These are phyloP conservation scores for Carassius auratus DNA, from an alignment of 2,113 vertebrate genomes.

Conservation along the genomic window DNA sequence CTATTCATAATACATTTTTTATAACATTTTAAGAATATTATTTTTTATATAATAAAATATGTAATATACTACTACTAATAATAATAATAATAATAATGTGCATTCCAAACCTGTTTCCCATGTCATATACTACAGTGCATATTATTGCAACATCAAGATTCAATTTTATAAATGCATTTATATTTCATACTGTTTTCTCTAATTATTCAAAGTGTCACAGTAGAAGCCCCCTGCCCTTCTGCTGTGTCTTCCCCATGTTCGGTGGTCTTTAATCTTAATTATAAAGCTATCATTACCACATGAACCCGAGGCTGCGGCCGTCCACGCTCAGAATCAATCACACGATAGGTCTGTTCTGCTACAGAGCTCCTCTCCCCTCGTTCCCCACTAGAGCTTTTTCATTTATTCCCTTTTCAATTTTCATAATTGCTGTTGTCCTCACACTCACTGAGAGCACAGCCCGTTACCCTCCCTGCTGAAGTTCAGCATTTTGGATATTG, in stretches of 20 bases:
- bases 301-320: constrained; percentile 74
- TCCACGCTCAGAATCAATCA: constrained; percentile 78
- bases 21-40: no score
- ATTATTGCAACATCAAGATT: neutral
- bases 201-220: constrained; percentile 75
- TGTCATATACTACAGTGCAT: neutral
- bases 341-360: constrained; percentile 56
- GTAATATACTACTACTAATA: neutral
- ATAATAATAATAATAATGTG: neutral
- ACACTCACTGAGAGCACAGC: constrained; percentile 36
- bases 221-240: constrained; percentile 70
- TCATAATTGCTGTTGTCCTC: constrained; percentile 54
- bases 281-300: constrained; percentile 80
- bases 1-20: no score
- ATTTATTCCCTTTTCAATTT: constrained; percentile 56
- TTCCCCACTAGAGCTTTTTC: constrained; percentile 28
- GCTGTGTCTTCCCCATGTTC: constrained; percentile 73
- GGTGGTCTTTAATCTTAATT: constrained; percentile 82
- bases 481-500: constrained; percentile 40
- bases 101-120: neutral
- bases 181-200: constrained; percentile 68
- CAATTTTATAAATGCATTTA: neutral
- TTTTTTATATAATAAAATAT: no score
- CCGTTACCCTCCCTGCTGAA: constrained; percentile 18
- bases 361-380: constrained; percentile 26